A percentile compares a stretch with the other conserved stretches of the same genome.
Conservation (phyloP, 1,140 invertebrate genomes). For the Asbolus verrucosus region DNA sequence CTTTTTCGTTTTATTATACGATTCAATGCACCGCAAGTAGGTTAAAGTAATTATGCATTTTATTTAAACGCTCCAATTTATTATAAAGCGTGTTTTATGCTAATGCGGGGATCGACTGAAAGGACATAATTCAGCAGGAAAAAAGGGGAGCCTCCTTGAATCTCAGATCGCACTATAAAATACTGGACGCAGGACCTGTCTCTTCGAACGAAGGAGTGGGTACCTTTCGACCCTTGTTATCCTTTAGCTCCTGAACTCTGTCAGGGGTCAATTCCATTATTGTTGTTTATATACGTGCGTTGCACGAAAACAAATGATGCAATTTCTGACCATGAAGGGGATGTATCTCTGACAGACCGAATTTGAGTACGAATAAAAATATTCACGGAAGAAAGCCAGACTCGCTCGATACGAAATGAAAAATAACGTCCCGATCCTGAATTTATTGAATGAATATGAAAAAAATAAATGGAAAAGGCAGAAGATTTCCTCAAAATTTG, state of each 20-base stretch:
- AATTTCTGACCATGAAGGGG: background rate
- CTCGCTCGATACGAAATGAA: no score
- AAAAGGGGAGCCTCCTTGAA: constrained; percentile 43
- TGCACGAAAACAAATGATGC: constrained; percentile 39
- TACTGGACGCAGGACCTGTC: constrained; percentile 46
- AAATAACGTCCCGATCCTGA: no score
- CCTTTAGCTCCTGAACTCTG: constrained; percentile 45
- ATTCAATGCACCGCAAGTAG: constrained; percentile 56
- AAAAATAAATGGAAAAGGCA: no score
- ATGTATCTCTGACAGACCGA: background rate
- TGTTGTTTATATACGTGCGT: constrained; percentile 49
- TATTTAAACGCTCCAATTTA: constrained; percentile 59
- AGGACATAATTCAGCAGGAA: constrained; percentile 55
- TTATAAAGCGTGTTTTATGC: constrained; percentile 61
- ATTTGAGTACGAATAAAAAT: background rate
- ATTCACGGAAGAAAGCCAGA: no score
- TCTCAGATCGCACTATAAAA: constrained; percentile 50
- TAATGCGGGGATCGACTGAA: constrained; percentile 57
- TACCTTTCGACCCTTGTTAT: constrained; percentile 55
- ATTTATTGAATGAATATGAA: no score
- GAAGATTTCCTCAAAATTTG: no score
- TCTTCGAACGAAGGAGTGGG: constrained; percentile 30
- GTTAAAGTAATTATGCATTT: constrained; percentile 62
- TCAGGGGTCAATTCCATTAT: constrained; percentile 52
- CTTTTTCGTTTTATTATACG: constrained; percentile 56